phyloP scores from a whole-genome alignment of 2,113 vertebrate species.

The Hipposideros armiger region DNA sequence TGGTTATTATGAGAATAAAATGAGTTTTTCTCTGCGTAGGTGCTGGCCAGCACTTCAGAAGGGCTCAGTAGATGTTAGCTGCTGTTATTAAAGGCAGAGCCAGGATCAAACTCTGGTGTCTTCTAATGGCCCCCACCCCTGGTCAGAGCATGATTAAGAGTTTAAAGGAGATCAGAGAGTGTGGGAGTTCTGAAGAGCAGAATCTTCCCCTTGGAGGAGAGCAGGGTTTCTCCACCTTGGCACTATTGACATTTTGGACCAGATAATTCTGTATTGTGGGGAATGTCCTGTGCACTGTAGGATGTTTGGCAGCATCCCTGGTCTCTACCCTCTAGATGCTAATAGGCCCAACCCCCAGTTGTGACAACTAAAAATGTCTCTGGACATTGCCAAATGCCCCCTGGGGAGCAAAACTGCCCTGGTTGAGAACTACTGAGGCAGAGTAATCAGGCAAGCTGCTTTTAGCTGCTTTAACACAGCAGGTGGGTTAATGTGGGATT shows the following conservation, averaged over 20 bases:
- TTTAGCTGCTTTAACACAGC: neutral
- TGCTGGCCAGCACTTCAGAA: neutral
- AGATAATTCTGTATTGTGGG: neutral
- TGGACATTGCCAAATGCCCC: neutral
- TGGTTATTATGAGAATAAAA: neutral
- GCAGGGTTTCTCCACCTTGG: neutral
- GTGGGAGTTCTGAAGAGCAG: neutral
- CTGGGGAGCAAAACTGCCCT: neutral
- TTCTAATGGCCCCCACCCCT: neutral
- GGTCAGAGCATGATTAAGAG: slow-evolving; percentile 11
- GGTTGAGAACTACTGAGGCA: neutral
- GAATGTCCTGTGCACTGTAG: neutral
- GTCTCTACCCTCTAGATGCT: neutral
- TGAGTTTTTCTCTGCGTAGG: neutral
- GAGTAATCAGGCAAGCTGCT: neutral
- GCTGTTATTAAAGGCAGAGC: slow-evolving; percentile 30
- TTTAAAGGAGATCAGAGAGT: neutral
- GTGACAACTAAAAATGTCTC: neutral
- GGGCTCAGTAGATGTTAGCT: neutral
- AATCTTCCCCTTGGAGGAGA: neutral
- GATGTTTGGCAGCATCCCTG: neutral
- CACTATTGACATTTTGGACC: neutral
- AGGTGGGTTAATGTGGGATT: neutral
- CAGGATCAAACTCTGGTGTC: neutral
- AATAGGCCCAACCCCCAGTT: neutral